These are phyloP conservation scores for Andrena hattorfiana DNA, from an alignment of 2,888 invertebrate species.

Conservation along the genomic window DNA sequence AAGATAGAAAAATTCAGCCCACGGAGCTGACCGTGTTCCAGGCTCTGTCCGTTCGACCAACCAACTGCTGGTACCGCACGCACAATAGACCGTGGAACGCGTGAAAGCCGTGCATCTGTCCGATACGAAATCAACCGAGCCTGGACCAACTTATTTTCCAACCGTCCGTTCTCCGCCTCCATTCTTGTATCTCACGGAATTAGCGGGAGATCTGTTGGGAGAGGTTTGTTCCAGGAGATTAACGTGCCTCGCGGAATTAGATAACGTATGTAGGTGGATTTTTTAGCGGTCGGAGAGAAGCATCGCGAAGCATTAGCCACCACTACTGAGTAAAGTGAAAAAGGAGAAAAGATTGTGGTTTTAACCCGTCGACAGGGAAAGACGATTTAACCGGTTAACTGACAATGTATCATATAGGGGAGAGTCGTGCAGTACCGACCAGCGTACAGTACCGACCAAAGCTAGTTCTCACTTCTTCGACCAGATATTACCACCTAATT, in stretches of 20 bases:
- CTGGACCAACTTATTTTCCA: conserved; percentile 18
- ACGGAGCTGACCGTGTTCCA: conserved; percentile 75
- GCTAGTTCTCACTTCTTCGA: no score
- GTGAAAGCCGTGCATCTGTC: conserved; percentile 34
- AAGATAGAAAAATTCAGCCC: conserved; percentile 72
- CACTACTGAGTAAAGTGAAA: background rate
- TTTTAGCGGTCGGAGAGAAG: conserved; percentile 26
- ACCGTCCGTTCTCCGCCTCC: background rate
- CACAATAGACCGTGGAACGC: conserved; percentile 43
- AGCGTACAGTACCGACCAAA: no score
- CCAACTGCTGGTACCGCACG: conserved; percentile 47
- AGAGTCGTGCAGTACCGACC: no score
- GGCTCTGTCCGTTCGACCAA: conserved; percentile 53
- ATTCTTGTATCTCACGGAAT: conserved; percentile 52
- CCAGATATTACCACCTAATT: no score
- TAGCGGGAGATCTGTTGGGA: conserved; percentile 57
- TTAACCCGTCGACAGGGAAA: no score
- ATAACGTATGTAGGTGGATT: conserved; percentile 53
- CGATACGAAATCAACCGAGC: conserved; percentile 23
- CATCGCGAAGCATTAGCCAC: conserved; percentile 13
- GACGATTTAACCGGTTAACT: no score
- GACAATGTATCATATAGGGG: no score
- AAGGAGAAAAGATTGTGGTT: background rate
- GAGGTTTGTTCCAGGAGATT: conserved; percentile 46
- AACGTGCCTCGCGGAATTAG: conserved; percentile 60